A percentile compares a stretch with the other conserved stretches of the same genome.
These are phyloP conservation scores for Actinia equina DNA, from an alignment of 64 coral and sea anemone species.

Conservation along the genomic window DNA sequence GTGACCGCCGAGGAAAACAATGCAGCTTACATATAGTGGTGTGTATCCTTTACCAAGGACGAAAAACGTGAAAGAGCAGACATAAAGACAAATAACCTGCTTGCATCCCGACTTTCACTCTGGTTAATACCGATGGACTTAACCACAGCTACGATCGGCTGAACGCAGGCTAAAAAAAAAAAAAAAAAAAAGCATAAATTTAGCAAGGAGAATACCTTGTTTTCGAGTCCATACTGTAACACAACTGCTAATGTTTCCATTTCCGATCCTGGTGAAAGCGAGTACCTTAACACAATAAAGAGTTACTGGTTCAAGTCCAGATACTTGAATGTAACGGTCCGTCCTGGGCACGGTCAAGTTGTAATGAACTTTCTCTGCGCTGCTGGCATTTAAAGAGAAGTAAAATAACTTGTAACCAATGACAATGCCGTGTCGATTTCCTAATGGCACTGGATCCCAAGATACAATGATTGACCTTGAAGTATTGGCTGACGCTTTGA, in stretches of 20 bases:
- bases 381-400: neutral
- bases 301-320: neutral
- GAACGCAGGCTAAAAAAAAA: too few species aligned
- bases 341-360: slow-evolving; percentile 4
- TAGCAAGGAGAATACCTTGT: neutral
- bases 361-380: neutral
- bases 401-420: slow-evolving; percentile 23
- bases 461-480: neutral
- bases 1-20: too few species aligned
- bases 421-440: slow-evolving; percentile 2
- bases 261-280: slow-evolving; percentile 16
- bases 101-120: too few species aligned
- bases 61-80: too few species aligned
- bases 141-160: too few species aligned
- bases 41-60: too few species aligned
- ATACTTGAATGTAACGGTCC: neutral
- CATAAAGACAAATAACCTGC: too few species aligned
- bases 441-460: neutral
- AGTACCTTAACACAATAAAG: slow-evolving; percentile 1
- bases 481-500: neutral
- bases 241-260: slow-evolving; percentile 13
- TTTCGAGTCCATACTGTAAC: neutral
- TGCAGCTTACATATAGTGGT: too few species aligned
- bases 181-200: too few species aligned
- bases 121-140: too few species aligned